These are phyloP conservation scores for Prosopocoilus inquinatus DNA, from an alignment of 2,888 invertebrate genomes.

Conservation along the genomic window DNA sequence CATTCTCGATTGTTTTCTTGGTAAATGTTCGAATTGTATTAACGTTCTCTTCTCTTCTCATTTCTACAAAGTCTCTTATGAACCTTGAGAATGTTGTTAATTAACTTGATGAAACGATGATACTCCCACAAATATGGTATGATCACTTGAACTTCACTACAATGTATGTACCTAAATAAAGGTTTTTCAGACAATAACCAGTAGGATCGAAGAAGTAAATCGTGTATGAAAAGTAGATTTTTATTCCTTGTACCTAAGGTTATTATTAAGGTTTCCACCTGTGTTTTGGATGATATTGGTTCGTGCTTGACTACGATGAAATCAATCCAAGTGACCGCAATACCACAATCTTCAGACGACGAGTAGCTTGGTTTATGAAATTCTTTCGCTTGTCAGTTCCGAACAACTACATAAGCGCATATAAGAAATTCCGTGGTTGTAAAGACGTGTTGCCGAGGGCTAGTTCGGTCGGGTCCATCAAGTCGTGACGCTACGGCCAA, in stretches of 20 bases:
- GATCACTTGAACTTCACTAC: too few species aligned
- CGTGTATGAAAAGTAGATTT: background rate
- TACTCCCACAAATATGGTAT: too few species aligned
- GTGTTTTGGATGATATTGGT: conserved; percentile 6
- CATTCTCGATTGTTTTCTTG: conserved; percentile 1
- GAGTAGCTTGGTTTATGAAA: conserved; percentile 1
- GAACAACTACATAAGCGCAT: background rate
- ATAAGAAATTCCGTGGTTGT: conserved; percentile 13
- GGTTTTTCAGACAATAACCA: too few species aligned
- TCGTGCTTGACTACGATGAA: conserved; percentile 8
- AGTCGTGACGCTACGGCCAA: conserved; percentile 29
- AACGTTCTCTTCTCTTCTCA: background rate
- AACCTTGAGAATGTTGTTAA: background rate
- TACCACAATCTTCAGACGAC: conserved; percentile 13
- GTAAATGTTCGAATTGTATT: conserved; percentile 8
- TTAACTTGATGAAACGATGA: too few species aligned
- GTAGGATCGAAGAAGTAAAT: too few species aligned
- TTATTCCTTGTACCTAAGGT: background rate
- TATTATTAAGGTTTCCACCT: conserved; percentile 11
- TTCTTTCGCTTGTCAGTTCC: conserved; percentile 11
- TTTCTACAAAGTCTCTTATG: background rate
- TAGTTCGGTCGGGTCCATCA: too few species aligned
- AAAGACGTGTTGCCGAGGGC: background rate
- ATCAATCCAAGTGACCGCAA: conserved; percentile 11
- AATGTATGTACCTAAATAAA: too few species aligned